These are phyloP conservation scores for Florisuga fusca DNA, from an alignment of 2,797 vertebrate genomes.

Conservation along the genomic window DNA sequence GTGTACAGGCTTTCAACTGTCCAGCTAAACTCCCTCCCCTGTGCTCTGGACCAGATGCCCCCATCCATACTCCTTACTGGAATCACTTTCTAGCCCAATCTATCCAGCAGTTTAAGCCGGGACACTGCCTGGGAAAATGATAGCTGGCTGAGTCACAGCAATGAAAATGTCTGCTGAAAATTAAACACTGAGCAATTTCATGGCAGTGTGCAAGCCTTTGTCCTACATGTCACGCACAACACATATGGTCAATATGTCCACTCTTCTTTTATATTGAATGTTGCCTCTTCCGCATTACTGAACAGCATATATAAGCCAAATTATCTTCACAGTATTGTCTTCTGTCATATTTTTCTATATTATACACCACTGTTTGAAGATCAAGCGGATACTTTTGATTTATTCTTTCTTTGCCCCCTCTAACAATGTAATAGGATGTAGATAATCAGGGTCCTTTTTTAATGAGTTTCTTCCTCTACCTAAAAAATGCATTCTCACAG, in stretches of 20 bases:
- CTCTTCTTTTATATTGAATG: background rate
- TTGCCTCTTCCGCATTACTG: background rate
- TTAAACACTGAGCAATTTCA: background rate
- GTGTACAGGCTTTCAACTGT: background rate
- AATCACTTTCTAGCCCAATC: background rate
- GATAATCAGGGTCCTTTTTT: background rate
- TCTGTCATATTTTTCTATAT: background rate
- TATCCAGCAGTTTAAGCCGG: background rate
- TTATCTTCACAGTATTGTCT: background rate
- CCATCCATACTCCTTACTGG: background rate
- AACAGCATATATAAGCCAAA: background rate
- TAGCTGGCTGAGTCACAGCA: background rate
- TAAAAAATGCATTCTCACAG: background rate
- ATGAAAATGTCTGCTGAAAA: background rate
- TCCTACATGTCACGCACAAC: background rate
- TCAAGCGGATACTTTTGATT: background rate
- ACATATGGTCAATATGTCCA: background rate
- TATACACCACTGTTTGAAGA: background rate
- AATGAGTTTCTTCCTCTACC: background rate
- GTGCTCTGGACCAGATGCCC: background rate
- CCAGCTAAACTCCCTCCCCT: background rate
- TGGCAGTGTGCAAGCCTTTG: rapidly evolving
- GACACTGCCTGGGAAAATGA: background rate
- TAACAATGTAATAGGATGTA: background rate
- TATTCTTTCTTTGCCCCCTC: background rate